Base-by-base conservation (phyloP, 1,140 invertebrate genomes). In the Pachyrhynchus sulphureomaculatus region DNA sequence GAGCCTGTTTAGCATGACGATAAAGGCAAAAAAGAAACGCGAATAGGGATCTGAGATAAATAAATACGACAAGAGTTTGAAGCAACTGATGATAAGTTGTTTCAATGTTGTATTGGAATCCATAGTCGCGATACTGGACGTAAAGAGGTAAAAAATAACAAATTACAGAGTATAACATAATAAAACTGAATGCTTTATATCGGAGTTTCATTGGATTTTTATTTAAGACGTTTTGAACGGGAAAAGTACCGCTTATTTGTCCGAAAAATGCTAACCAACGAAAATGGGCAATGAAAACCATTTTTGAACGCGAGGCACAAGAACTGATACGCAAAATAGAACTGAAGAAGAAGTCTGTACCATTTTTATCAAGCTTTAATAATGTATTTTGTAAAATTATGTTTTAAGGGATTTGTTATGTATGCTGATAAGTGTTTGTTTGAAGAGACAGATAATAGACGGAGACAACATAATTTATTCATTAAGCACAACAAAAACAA, bases 151-250 rank as follows among this genome's bases (percentile, higher is more conserved):
- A 20, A 8, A 44, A 20, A 21, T 42, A 33, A n/a, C 33, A 9
- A 13, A 29, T 10, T 1, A 58, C 23, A 17, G 37, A 26, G 47
- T 59, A 59, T 1, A 59, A 4, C 9, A 23, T 17, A 13, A 21
- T 18, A 0, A 18, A 17, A 20, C 56, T 59, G 13, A 36, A 59
- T 12, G 18, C 23, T 39, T 29, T 59, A 45, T 49, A 59, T n/a
- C 17, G 10, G 15, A 59, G 2, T n/a, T 10, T 21, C 2, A 29
- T 37, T 9, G 45, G 1, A 24, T 59, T 26, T 2, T 24, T 39
- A n/a, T 9, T 39, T 21, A 59, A 15, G 21, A 59, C 29, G 45
- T 49, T 59, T 45, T 49, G 44, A n/a, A 59, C 23, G 10, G 56
- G 56, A 10, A 59, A 34, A 32, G 18, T 15, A 10, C 44, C 56